Evolutionary conservation across 2,888 invertebrate genomes (phyloP).

Genomic region (Auanema sp.): DNA sequence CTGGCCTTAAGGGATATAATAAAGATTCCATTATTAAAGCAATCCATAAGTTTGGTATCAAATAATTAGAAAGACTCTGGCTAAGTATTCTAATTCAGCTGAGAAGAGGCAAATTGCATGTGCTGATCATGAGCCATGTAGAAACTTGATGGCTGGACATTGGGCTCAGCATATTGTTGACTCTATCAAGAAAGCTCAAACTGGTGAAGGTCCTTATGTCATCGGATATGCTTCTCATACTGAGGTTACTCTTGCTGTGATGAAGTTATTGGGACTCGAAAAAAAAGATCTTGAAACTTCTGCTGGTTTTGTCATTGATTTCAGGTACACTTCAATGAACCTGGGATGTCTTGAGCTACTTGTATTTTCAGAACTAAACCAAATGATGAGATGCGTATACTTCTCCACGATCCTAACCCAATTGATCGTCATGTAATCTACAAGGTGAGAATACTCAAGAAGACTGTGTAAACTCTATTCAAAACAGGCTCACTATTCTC

Average conservation of each 20-base stretch:
- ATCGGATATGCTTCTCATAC: constrained; percentile 48
- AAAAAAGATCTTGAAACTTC: constrained; percentile 30
- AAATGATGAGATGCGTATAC: constrained; percentile 21
- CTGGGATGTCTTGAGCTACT: background rate
- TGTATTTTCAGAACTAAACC: constrained; percentile 15
- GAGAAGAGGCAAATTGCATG: constrained; percentile 23
- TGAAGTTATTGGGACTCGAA: constrained; percentile 26
- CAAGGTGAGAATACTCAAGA: constrained; percentile 9
- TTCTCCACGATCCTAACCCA: constrained; percentile 42
- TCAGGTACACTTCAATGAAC: constrained; percentile 8
- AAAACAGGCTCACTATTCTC: background rate
- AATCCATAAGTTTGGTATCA: constrained; percentile 22
- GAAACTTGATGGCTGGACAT: constrained; percentile 49
- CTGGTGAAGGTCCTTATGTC: constrained; percentile 29
- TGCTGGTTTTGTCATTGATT: constrained; percentile 37
- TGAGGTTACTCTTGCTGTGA: constrained; percentile 28
- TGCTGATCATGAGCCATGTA: constrained; percentile 37
- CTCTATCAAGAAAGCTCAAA: constrained; percentile 21
- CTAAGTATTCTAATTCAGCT: background rate
- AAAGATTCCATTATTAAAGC: constrained; percentile 16
- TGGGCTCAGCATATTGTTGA: constrained; percentile 43
- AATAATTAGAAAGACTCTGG: background rate
- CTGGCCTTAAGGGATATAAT: constrained; percentile 24
- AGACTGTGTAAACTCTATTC: background rate
- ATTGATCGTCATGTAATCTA: constrained; percentile 39